Evolutionary conservation across 2,113 vertebrate species (phyloP), one percentile per base, ranked within the genome.

Genomic region (Conger conger): DNA sequence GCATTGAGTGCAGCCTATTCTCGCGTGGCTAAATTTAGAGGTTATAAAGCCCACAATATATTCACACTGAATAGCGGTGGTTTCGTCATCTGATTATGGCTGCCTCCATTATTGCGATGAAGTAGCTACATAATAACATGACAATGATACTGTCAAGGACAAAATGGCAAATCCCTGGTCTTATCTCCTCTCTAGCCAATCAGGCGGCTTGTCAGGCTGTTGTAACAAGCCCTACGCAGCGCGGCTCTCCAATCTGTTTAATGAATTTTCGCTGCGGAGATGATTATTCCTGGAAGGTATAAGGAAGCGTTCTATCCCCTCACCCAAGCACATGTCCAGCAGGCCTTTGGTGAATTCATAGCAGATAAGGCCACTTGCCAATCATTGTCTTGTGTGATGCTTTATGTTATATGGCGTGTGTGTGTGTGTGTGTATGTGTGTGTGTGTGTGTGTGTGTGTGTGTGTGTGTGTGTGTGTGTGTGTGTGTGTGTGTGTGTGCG

Each of bases 61-160:
- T 38, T 15, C 78, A 82, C 54, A 80, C 53, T 38, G 57, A 23
- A 23, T 4, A 27, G 23, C n/a, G 13, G 36, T 37, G 9, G n/a
- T 73, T 35, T n/a, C 81, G 83, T 63, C 53, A 53, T 73, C 81
- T 82, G 76, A 89, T 85, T 86, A 83, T 60, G 89, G 89, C 79
- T 83, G 86, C 81, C 78, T 86, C 45, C 81, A 40, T 86, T 88
- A 87, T 88, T 83, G 87, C 87, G 85, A 88, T 86, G 77, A 86
- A 81, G 83, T 84, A 30, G 38, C 45, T 83, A 80, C 78, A 87
- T 76, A 50, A 9, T 82, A 53, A 54, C 60, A 76, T 37, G 53
- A 81, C 76, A 79, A 87, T 86, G 88, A 90, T 91, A 87, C 85
- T 53, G 89, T 89, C 86, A 91, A 90, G 89, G 88, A 90, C 84